phyloP scores from a whole-genome alignment of 2,113 vertebrate species.

The Passer domesticus region DNA sequence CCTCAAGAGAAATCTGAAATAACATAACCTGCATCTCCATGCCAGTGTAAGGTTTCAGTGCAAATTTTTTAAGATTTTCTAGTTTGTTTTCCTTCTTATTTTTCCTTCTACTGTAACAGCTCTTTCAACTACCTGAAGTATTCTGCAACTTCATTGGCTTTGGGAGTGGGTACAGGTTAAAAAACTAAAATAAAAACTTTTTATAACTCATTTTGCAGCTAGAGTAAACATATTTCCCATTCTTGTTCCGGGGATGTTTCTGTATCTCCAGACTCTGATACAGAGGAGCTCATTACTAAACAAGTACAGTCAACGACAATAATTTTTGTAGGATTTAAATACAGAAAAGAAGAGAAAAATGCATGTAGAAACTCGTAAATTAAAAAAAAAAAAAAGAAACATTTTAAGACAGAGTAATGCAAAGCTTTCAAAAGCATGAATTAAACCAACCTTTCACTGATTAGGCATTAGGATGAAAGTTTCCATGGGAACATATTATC shows the following conservation, averaged over 20 bases:
- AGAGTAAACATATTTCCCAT: not conserved
- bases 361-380: not conserved
- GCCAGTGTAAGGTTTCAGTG: accelerated
- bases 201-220: not conserved
- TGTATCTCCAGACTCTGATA: not conserved
- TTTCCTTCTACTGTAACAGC: not conserved
- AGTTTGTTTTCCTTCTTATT: not conserved
- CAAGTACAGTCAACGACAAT: not conserved
- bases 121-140: not conserved
- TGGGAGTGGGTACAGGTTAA: not conserved
- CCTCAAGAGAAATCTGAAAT: not conserved
- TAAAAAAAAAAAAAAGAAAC: not conserved
- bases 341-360: not conserved
- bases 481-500: constrained; percentile 53
- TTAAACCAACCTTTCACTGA: constrained; percentile 39
- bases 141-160: not conserved
- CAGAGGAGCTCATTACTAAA: not conserved
- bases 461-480: constrained; percentile 17
- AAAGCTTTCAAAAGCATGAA: constrained; percentile 6
- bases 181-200: not conserved
- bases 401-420: not conserved
- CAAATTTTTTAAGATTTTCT: not conserved
- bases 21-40: not conserved
- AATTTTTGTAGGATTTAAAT: not conserved
- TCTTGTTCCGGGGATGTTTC: not conserved